Conservation (phyloP, 2,113 vertebrate species). For the Trochalopteron elliotii region DNA sequence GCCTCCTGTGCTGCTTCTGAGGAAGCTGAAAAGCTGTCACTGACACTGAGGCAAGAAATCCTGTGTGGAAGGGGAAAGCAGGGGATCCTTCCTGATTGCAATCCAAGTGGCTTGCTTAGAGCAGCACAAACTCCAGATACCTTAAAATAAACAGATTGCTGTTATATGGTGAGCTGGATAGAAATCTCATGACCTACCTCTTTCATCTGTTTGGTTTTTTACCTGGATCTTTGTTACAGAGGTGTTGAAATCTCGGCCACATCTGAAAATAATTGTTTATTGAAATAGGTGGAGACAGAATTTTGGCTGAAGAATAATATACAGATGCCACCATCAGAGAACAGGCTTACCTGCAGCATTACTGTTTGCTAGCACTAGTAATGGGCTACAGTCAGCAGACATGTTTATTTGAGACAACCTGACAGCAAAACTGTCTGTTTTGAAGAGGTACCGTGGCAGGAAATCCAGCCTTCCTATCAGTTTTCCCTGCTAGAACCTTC, state of each 20-base stretch:
- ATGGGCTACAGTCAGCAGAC: neutral
- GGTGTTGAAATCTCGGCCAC: neutral
- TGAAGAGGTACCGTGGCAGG: neutral
- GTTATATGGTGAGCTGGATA: neutral
- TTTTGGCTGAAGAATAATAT: neutral
- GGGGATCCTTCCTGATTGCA: neutral
- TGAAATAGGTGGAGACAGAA: neutral
- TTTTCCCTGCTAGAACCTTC: neutral
- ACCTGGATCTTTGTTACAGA: neutral
- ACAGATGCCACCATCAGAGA: neutral
- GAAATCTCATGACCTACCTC: neutral
- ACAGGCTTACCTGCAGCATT: neutral
- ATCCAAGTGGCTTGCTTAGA: neutral
- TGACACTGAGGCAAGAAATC: neutral
- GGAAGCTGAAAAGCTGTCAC: neutral
- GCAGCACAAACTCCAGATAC: neutral
- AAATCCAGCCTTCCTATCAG: neutral
- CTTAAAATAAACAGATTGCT: neutral
- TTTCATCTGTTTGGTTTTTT: neutral
- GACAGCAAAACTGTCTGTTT: neutral
- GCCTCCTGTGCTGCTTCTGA: neutral
- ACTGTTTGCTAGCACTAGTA: neutral
- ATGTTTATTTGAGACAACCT: neutral
- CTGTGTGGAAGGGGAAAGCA: neutral
- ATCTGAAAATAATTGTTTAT: neutral